Evolutionary conservation across 1,140 invertebrate species (phyloP).

Genomic region (Cephus cinctus): DNA sequence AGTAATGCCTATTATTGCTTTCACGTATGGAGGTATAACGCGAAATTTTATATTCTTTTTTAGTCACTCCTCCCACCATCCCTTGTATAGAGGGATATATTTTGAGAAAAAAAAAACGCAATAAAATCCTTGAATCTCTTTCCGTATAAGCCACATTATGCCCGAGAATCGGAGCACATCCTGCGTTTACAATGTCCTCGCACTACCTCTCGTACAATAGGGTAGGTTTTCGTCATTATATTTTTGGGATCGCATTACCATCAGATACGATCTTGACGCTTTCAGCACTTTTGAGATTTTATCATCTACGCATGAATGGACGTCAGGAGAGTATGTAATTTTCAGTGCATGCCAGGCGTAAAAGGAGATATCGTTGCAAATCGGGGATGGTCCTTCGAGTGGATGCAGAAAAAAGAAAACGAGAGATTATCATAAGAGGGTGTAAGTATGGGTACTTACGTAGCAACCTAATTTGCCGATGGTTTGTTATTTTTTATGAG

Average conservation of each 20-base stretch:
- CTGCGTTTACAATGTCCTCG: constrained; percentile 30
- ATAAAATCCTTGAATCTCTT: constrained; percentile 1
- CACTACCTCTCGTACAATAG: constrained; percentile 21
- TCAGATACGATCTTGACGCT: constrained; percentile 36
- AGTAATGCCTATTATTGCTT: too few relatives aligned
- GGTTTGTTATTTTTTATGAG: too few relatives aligned
- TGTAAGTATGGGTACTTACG: too few relatives aligned
- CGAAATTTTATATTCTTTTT: too few relatives aligned
- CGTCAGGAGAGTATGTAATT: constrained; percentile 28
- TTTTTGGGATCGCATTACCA: constrained; percentile 43
- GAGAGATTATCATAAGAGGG: too few relatives aligned
- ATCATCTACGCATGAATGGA: constrained; percentile 32
- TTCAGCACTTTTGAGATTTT: constrained; percentile 41
- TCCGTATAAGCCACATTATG: constrained; percentile 26
- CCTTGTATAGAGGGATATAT: too few relatives aligned
- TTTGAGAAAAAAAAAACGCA: constrained; percentile 4
- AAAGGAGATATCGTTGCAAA: constrained; percentile 17
- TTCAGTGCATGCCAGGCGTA: constrained; percentile 20
- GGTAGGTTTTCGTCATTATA: constrained; percentile 39
- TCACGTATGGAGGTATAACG: too few relatives aligned
- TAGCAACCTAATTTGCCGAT: too few relatives aligned
- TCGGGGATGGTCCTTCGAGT: background rate
- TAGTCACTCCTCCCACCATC: too few relatives aligned
- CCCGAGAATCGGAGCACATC: constrained; percentile 36
- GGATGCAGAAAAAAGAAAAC: background rate